Evolutionary conservation across 2,797 vertebrate species (phyloP).

Genomic region (Spinus olivaceus): DNA sequence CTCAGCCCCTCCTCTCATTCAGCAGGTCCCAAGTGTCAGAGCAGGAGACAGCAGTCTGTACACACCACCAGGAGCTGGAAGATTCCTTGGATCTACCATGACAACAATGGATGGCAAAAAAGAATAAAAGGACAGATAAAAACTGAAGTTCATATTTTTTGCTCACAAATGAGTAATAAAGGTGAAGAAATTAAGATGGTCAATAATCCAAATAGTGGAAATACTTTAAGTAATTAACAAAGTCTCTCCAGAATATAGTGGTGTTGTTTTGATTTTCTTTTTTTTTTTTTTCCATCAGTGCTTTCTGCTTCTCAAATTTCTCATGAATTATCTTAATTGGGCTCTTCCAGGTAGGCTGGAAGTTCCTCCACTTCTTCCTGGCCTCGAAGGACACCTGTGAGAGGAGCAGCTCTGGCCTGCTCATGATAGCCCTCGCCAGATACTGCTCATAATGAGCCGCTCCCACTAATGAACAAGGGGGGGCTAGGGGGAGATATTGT

Average conservation of each 20-base stretch:
- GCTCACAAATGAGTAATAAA: neutral
- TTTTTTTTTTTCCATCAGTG: neutral
- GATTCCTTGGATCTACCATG: neutral
- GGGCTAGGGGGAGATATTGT: slow-evolving; percentile 49
- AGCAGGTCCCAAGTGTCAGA: neutral
- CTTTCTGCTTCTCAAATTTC: slow-evolving; percentile 52
- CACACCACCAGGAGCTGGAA: neutral
- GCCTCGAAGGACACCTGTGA: slow-evolving; percentile 66
- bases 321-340: slow-evolving; percentile 67
- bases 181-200: neutral
- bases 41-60: neutral
- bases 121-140: neutral
- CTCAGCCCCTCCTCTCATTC: neutral
- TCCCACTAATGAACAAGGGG: slow-evolving; percentile 71
- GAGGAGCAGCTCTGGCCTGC: slow-evolving; percentile 57
- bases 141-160: neutral
- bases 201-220: neutral
- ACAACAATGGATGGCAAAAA: neutral
- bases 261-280: neutral
- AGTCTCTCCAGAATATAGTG: slow-evolving; percentile 24
- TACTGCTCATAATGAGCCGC: slow-evolving; percentile 66
- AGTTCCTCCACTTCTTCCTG: slow-evolving; percentile 41
- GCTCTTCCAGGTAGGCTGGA: slow-evolving; percentile 43
- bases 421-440: slow-evolving; percentile 55
- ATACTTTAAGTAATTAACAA: slow-evolving; percentile 42